Conservation (phyloP, 2,888 invertebrate species). For the Lycophotia porphyrea region DNA sequence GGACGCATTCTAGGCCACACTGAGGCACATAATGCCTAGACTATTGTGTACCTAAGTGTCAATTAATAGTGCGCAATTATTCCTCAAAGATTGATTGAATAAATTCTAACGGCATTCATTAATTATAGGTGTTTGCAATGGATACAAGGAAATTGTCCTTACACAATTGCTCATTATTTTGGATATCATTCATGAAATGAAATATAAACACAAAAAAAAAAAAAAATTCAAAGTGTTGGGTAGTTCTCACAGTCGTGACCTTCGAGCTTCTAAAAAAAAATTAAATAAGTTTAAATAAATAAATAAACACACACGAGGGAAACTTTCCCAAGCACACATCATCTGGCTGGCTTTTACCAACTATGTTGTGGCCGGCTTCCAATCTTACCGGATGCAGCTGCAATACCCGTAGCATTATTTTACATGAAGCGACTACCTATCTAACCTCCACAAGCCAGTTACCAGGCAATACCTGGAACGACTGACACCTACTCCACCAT, state of each 20-base stretch:
- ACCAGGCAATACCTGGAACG: background rate
- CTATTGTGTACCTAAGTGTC: constrained; percentile 35
- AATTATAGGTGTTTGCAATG: constrained; percentile 6
- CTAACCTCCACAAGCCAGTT: background rate
- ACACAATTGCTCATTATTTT: background rate
- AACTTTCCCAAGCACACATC: background rate
- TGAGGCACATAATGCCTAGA: constrained; percentile 18
- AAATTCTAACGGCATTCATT: constrained; percentile 17
- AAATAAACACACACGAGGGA: too few relatives aligned
- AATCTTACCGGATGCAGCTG: background rate
- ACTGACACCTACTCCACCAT: background rate
- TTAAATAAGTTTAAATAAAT: too few relatives aligned
- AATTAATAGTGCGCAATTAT: constrained; percentile 27
- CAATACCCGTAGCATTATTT: background rate
- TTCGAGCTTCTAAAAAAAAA: too few relatives aligned
- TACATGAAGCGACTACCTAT: background rate
- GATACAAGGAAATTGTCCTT: background rate
- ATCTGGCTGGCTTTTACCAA: background rate
- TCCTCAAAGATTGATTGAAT: constrained; percentile 12
- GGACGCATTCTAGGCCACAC: constrained; percentile 34
- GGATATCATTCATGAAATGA: background rate
- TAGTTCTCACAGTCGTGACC: too few relatives aligned
- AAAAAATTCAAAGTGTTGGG: too few relatives aligned
- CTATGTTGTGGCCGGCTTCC: background rate
- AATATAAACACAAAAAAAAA: too few relatives aligned